These are phyloP conservation scores for Spea bombifrons DNA, from an alignment of 2,113 vertebrate genomes.

Conservation along the genomic window DNA sequence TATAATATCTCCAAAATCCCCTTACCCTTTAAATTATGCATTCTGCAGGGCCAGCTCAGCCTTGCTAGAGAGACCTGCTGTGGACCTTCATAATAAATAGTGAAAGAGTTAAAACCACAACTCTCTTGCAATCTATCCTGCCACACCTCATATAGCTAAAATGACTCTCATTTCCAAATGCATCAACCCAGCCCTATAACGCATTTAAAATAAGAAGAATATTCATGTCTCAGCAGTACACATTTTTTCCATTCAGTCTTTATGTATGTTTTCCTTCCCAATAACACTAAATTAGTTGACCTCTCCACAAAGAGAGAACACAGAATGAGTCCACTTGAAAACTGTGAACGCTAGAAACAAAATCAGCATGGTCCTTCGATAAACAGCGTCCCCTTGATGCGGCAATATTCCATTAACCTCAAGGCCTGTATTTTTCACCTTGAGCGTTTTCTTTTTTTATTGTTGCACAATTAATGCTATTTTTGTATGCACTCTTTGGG, in stretches of 20 bases:
- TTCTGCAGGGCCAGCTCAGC: no score
- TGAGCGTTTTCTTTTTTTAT: conserved; percentile 8
- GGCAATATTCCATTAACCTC: conserved; percentile 39
- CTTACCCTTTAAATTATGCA: no score
- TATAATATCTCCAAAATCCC: no score
- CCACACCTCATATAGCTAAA: no score
- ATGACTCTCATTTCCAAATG: no score
- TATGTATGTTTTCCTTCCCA: conserved; percentile 39
- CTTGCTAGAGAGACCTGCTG: no score
- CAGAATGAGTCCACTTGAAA: conserved; percentile 37
- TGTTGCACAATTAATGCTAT: conserved; percentile 19
- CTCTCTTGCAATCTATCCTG: no score
- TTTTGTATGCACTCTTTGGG: neutral
- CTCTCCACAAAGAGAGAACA: conserved; percentile 27
- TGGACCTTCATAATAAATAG: no score
- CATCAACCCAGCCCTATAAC: neutral
- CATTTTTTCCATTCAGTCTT: conserved; percentile 28
- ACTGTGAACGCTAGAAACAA: conserved; percentile 17
- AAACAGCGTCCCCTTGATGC: conserved; percentile 33
- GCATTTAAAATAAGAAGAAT: conserved; percentile 15
- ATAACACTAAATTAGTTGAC: conserved; percentile 41
- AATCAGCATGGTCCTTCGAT: conserved; percentile 24
- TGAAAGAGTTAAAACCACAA: no score
- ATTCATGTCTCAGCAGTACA: conserved; percentile 10
- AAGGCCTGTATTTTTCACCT: conserved; percentile 23